These are phyloP conservation scores for Lepus americanus DNA, from an alignment of 2,113 vertebrate genomes.

Conservation along the genomic window DNA sequence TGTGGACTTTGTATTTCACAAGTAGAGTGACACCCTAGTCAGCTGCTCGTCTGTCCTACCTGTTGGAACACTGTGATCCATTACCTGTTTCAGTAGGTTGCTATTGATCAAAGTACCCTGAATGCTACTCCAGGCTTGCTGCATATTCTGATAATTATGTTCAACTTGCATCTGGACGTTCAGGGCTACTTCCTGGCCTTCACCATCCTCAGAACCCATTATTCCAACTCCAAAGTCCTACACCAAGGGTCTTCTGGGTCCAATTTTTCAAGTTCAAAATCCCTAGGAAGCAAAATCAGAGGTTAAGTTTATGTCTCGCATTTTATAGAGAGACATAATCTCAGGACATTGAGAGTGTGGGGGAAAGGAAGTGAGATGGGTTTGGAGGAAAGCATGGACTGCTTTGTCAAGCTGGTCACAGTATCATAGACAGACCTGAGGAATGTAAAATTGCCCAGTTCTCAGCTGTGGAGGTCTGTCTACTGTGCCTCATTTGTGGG, in stretches of 20 bases:
- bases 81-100: neutral
- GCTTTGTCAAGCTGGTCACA: neutral
- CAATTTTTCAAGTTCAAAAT: neutral
- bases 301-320: neutral
- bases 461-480: neutral
- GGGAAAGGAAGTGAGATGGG: neutral
- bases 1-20: neutral
- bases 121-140: neutral
- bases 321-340: neutral
- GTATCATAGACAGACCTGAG: neutral
- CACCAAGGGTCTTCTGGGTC: neutral
- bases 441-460: neutral
- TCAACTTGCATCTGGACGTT: neutral
- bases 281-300: slow-evolving; percentile 7
- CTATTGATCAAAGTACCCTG: neutral
- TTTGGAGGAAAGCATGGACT: neutral
- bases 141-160: neutral
- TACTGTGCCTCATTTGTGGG: neutral
- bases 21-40: neutral
- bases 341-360: neutral
- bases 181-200: neutral
- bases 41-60: neutral
- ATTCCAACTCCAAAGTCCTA: neutral
- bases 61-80: neutral
- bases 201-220: neutral